Percentiles rank a stretch among this genome's conserved stretches.
phyloP scores from a whole-genome alignment of 2,113 vertebrate species.

The Fregetta grallaria region DNA sequence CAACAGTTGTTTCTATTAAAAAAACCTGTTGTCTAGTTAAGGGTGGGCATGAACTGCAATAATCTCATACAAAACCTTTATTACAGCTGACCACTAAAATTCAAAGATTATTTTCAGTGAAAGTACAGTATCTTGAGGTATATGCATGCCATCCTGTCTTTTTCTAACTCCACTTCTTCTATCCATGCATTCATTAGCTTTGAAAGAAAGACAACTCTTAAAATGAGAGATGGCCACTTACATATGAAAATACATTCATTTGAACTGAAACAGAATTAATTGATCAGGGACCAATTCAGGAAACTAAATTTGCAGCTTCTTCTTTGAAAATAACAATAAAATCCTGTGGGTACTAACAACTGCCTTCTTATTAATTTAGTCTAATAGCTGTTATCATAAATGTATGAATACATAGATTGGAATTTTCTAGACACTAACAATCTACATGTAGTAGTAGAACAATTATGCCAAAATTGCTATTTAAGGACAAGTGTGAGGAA shows the following conservation, averaged over 20 bases:
- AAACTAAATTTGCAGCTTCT: slow-evolving; percentile 9
- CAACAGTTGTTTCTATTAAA: too few relatives aligned
- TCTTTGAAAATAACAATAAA: slow-evolving; percentile 10
- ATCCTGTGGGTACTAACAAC: not conserved
- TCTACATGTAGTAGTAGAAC: not conserved
- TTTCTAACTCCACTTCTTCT: not conserved
- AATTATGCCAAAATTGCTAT: not conserved
- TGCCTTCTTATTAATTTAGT: not conserved
- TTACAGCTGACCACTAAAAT: not conserved
- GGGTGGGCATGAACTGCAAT: not conserved
- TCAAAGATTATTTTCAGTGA: not conserved
- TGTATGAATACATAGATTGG: not conserved
- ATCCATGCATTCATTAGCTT: not conserved
- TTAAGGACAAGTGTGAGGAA: not conserved
- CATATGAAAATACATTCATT: not conserved
- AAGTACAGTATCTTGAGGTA: not conserved
- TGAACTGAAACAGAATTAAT: slow-evolving; percentile 1
- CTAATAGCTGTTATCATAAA: not conserved
- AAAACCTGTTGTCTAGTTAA: not conserved
- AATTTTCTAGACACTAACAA: not conserved
- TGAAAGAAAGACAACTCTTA: not conserved
- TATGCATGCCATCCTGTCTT: not conserved
- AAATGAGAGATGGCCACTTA: not conserved
- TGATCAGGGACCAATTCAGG: not conserved
- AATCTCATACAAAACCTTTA: not conserved